A percentile compares a stretch with the other conserved stretches of the same genome.
phyloP scores from a whole-genome alignment of 2,113 vertebrate species.

The Larimichthys polyactis region DNA sequence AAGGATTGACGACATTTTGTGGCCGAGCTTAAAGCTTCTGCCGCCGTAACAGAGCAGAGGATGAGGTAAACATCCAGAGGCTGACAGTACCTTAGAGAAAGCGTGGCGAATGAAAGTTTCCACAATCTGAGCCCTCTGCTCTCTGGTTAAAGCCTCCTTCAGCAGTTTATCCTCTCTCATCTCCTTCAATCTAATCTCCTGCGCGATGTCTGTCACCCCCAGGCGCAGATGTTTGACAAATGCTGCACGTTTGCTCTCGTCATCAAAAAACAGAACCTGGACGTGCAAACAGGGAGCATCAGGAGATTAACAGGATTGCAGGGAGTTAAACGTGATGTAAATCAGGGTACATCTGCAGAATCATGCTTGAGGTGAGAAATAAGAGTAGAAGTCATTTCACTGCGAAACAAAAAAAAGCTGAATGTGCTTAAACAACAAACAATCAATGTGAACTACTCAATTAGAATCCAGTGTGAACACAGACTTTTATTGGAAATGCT shows the following conservation, averaged over 20 bases:
- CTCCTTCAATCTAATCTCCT: slow-evolving; percentile 78
- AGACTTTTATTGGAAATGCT: slow-evolving; percentile 4
- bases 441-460: too few species aligned
- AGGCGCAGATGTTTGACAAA: slow-evolving; percentile 83
- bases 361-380: slow-evolving; percentile 20
- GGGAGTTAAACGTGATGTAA: slow-evolving; percentile 32
- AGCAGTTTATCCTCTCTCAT: slow-evolving; percentile 87
- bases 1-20: slow-evolving; percentile 54
- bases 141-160: slow-evolving; percentile 89
- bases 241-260: slow-evolving; percentile 81
- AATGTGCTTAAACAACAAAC: slow-evolving; percentile 5
- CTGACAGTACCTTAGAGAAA: slow-evolving; percentile 90
- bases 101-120: slow-evolving; percentile 96
- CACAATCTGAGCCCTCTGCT: slow-evolving; percentile 90
- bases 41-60: slow-evolving; percentile 7
- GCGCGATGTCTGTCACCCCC: slow-evolving; percentile 59
- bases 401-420: not conserved
- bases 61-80: slow-evolving; percentile 56
- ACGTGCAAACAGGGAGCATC: slow-evolving; percentile 1
- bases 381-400: not conserved
- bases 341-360: slow-evolving; percentile 32
- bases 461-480: not conserved
- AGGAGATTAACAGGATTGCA: not conserved
- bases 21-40: slow-evolving; percentile 39
- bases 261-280: slow-evolving; percentile 92